A percentile compares a stretch with the other conserved stretches of the same genome.
phyloP scores from a whole-genome alignment of 53 echinoderm and acorn worm species.

The Crossaster papposus region DNA sequence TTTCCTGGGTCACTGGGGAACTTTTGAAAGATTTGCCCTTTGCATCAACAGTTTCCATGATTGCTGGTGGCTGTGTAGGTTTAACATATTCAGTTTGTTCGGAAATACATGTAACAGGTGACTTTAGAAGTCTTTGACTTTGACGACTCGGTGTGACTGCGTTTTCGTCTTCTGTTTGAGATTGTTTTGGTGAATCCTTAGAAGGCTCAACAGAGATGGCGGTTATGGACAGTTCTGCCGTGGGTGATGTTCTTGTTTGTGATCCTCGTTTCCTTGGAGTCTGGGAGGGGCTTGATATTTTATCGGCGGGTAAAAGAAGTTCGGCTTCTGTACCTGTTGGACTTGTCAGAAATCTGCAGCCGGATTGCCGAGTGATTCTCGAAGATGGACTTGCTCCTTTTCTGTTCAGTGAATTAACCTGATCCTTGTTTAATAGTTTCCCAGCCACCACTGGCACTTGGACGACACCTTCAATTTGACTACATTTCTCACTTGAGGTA shows the following conservation, averaged over 20 bases:
- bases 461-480: background rate
- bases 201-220: background rate
- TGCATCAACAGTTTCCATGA: background rate
- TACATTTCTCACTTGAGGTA: background rate
- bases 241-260: background rate
- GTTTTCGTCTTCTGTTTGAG: background rate
- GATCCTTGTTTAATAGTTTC: background rate
- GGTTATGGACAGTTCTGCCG: background rate
- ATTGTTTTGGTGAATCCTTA: background rate
- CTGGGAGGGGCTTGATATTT: background rate
- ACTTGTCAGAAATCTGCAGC: background rate
- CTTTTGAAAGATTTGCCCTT: background rate
- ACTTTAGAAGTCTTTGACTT: slow-evolving; percentile 26
- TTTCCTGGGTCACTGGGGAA: background rate
- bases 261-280: background rate
- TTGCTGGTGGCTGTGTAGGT: background rate
- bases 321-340: background rate
- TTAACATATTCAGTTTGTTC: background rate
- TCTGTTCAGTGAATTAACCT: background rate
- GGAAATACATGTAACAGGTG: background rate
- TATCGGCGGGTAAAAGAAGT: background rate
- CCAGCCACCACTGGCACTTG: slow-evolving; percentile 1
- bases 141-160: slow-evolving; percentile 16
- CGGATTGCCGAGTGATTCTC: slow-evolving; percentile 1
- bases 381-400: background rate